Base-by-base conservation (phyloP, 2,797 vertebrate genomes). In the Cirrhinus mrigala region DNA sequence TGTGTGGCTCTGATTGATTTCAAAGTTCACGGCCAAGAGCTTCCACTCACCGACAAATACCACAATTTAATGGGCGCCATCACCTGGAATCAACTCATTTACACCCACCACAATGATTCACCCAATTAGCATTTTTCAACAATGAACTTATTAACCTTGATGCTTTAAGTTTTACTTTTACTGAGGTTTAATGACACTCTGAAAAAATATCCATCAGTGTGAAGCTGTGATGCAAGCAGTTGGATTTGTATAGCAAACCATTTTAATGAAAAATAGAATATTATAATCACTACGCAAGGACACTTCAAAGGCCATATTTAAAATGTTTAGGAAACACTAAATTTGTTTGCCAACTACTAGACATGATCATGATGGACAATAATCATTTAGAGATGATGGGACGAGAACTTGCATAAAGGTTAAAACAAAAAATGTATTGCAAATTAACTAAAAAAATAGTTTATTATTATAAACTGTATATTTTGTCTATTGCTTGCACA, bases 1-100 rank as follows among this genome's bases (percentile, higher is more conserved):
- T 54, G 79, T 15, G 77, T 33, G 40, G 18, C 52, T 58, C 20
- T 16, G 56, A 76, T 64, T 64, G 81, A 81, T 80, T 73, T 76
- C 80, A 48, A 73, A 75, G 10, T 64, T 77, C 27, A 82, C 82
- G 50, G 46, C 69, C 48, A 44, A 50, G 60, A 27, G 8, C 27
- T 50, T 37, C 73, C 52, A 15, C 18, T 33, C 58, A 18, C 4
- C 20, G 18, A 48, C 16, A 46, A 27, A 68, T 24, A 70, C 37
- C 37, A 46, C 33, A 60, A 84, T 68, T 73, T n/a, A 71, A 82
- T 16, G 56, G 48, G 29, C 10, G 5, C 5, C 18, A 54, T 37
- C 24, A 76, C 16, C 73, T 29, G 73, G 50, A 54, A 54, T 76
- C 27, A 56, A 76, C 50, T 76, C 73, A 37, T 76, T 76, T 29